phyloP scores from a whole-genome alignment of 2,113 vertebrate species.

The Phoxinus phoxinus region DNA sequence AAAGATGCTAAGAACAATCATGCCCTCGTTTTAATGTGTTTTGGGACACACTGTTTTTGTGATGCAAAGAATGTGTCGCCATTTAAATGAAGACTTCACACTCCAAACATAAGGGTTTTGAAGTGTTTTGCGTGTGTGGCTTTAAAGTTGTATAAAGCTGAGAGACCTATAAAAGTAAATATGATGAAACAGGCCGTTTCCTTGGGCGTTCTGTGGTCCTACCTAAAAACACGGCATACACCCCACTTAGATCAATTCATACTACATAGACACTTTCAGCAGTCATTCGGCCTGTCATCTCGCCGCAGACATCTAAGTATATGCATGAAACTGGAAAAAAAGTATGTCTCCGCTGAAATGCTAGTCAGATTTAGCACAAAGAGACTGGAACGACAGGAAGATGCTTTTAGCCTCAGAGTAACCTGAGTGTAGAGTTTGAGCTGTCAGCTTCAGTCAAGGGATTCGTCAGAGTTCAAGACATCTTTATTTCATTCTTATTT shows the following conservation, averaged over 20 bases:
- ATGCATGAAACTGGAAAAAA: slow-evolving; percentile 41
- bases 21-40: slow-evolving; percentile 6
- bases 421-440: slow-evolving; percentile 52
- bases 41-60: not conserved
- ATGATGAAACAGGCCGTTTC: not conserved
- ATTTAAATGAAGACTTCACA: slow-evolving; percentile 26
- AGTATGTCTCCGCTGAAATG: slow-evolving; percentile 39
- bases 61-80: slow-evolving; percentile 11
- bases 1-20: slow-evolving; percentile 34
- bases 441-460: slow-evolving; percentile 51
- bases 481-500: slow-evolving; percentile 23
- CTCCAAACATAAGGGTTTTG: not conserved
- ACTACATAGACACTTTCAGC: slow-evolving; percentile 23
- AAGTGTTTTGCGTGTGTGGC: not conserved
- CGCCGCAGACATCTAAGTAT: slow-evolving; percentile 29
- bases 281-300: slow-evolving; percentile 44
- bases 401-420: slow-evolving; percentile 48
- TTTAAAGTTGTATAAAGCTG: not conserved
- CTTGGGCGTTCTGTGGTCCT: not conserved
- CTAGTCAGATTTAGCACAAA: slow-evolving; percentile 32
- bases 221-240: not conserved
- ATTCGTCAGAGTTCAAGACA: slow-evolving; percentile 25
- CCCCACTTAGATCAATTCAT: slow-evolving; percentile 16
- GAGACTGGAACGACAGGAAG: slow-evolving; percentile 25
- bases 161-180: not conserved